Evolutionary conservation across 2,113 vertebrate species (phyloP).

Genomic region (Saimiri boliviensis): DNA sequence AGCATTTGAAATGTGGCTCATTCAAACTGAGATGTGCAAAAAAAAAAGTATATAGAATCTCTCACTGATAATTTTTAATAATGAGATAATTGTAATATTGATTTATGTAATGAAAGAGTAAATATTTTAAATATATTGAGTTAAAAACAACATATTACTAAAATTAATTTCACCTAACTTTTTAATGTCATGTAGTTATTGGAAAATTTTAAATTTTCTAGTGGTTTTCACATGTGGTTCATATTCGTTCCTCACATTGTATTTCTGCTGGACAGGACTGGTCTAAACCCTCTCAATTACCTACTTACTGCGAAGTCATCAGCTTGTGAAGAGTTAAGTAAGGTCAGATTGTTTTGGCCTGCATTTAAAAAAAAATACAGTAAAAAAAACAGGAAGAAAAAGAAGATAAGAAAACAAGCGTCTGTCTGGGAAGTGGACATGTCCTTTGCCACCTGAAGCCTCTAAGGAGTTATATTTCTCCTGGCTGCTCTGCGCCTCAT

Average conservation of each 20-base stretch:
- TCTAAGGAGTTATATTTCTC: not conserved
- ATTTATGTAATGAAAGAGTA: not conserved
- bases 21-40: not conserved
- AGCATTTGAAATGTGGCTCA: not conserved
- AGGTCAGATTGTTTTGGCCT: not conserved
- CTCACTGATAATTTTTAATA: not conserved
- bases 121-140: not conserved
- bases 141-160: not conserved
- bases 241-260: not conserved
- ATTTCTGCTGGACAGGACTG: not conserved
- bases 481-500: not conserved
- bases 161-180: not conserved
- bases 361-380: too few relatives aligned
- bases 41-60: not conserved
- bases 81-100: not conserved
- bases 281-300: not conserved
- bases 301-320: not conserved
- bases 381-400: not conserved
- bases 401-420: not conserved
- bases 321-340: not conserved
- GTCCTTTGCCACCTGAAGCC: not conserved
- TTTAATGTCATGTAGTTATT: not conserved
- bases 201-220: not conserved
- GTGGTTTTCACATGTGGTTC: not conserved
- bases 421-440: not conserved